phyloP scores from a whole-genome alignment of 2,797 vertebrate species.

The Molossus alvarezi region DNA sequence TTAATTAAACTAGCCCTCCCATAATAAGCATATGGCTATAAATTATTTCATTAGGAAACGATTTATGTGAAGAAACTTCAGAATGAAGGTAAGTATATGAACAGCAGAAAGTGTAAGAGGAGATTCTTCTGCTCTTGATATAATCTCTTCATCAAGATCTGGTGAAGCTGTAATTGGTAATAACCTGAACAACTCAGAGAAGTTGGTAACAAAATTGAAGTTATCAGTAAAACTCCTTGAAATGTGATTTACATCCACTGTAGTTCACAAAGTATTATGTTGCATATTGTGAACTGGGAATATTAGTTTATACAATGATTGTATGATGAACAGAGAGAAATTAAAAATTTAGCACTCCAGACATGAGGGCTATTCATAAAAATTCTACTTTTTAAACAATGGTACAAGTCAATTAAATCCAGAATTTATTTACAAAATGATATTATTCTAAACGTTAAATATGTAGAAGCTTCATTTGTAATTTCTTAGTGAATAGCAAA shows the following conservation, averaged over 20 bases:
- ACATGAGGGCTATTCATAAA: neutral
- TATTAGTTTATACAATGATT: neutral
- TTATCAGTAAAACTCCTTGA: neutral
- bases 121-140: neutral
- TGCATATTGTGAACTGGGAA: neutral
- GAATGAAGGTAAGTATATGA: conserved; percentile 15
- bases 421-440: conserved; percentile 42
- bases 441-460: conserved; percentile 36
- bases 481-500: neutral
- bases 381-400: conserved; percentile 45
- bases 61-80: neutral
- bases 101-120: neutral
- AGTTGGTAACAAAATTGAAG: conserved; percentile 9
- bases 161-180: neutral
- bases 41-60: conserved; percentile 17
- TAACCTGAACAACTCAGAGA: neutral
- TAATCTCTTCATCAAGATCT: neutral
- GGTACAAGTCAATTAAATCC: conserved; percentile 4
- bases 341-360: conserved; percentile 38
- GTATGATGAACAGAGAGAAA: neutral
- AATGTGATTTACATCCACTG: neutral
- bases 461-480: conserved; percentile 43
- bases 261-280: neutral
- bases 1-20: conserved; percentile 52
- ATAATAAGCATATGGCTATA: conserved; percentile 25